Conservation (phyloP, 2,113 vertebrate genomes). For the Pseudolaguvia tuberculata region DNA sequence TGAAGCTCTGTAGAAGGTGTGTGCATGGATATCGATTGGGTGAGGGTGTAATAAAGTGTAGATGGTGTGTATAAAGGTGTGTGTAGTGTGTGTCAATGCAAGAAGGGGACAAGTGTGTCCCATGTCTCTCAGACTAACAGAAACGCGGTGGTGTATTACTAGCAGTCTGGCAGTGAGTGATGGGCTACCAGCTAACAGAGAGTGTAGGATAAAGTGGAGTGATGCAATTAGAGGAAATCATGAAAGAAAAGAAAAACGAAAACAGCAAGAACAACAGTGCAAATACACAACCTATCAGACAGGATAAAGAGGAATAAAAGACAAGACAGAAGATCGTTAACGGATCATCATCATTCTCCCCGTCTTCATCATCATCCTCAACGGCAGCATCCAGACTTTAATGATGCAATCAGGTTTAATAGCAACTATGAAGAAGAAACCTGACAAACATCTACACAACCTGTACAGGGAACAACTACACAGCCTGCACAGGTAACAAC, state of each 20-base stretch:
- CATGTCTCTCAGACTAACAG: not conserved
- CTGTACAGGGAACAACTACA: not conserved
- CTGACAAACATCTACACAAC: conserved; percentile 12
- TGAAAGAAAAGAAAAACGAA: conserved; percentile 66
- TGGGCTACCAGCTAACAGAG: conserved; percentile 24
- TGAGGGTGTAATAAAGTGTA: not conserved
- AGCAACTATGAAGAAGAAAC: not conserved
- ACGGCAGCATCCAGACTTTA: not conserved
- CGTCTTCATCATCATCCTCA: too few species aligned
- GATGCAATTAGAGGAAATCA: conserved; percentile 70
- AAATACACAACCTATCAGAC: not conserved
- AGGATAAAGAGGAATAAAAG: conserved; percentile 28
- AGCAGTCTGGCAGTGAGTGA: conserved; percentile 11
- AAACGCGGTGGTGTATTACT: conserved; percentile 21
- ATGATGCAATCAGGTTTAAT: conserved; percentile 13
- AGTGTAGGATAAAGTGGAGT: conserved; percentile 44
- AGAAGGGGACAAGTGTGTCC: not conserved
- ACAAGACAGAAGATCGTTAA: conserved; percentile 8
- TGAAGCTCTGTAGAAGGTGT: too few species aligned
- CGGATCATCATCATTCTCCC: not conserved
- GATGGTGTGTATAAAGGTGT: not conserved
- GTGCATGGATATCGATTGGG: too few species aligned
- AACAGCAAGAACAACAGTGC: conserved; percentile 59
- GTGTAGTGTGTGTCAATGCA: not conserved
- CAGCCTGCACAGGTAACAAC: not conserved